phyloP scores from a whole-genome alignment of 64 coral and sea anemone genomes.

The Porites lutea region DNA sequence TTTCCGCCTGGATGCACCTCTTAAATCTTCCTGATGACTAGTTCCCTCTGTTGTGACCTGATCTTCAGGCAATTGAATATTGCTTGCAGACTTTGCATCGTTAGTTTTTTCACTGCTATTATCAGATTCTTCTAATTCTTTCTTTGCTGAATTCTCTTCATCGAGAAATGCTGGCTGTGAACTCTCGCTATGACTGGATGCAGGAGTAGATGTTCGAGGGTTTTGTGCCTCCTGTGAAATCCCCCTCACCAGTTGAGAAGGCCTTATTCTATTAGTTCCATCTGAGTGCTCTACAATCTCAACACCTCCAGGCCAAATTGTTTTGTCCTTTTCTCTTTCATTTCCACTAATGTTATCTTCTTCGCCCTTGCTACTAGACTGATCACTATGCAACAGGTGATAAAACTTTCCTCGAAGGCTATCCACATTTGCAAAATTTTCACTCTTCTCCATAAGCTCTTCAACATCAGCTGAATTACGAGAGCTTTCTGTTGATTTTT shows the following conservation, averaged over 20 bases:
- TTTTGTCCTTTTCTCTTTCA: background rate
- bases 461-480: slow-evolving; percentile 8
- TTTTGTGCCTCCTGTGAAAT: background rate
- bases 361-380: background rate
- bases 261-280: slow-evolving; percentile 27
- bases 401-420: slow-evolving; percentile 31
- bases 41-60: background rate
- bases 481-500: background rate
- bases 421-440: slow-evolving; percentile 35
- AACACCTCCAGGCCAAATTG: slow-evolving; percentile 51
- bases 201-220: slow-evolving; percentile 73
- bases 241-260: background rate
- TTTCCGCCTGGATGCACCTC: background rate
- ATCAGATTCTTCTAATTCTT: background rate
- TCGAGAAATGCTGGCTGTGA: background rate
- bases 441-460: slow-evolving; percentile 16
- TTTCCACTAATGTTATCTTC: background rate
- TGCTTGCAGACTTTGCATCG: background rate
- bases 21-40: background rate
- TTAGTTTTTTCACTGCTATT: background rate
- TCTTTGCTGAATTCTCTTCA: background rate
- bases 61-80: background rate
- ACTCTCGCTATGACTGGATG: slow-evolving; percentile 20
- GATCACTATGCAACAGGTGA: background rate
- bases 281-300: slow-evolving; percentile 60